Conservation (phyloP, 1,140 invertebrate genomes). For the Adoxophyes honmai region DNA sequence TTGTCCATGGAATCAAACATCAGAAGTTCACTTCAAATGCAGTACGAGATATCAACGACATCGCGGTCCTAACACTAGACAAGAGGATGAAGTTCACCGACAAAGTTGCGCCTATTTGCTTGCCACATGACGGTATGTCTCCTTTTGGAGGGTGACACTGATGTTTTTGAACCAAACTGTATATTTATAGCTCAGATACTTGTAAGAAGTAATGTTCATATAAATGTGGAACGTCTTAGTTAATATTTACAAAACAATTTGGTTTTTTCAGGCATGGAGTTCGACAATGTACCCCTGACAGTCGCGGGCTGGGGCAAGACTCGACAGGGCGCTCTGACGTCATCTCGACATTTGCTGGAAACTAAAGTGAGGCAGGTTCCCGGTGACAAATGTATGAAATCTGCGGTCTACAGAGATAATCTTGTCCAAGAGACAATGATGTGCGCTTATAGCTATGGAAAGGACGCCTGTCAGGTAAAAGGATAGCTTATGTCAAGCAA, state of each 20-base stretch:
- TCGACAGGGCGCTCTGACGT: slow-evolving; percentile 59
- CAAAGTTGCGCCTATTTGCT: slow-evolving; percentile 76
- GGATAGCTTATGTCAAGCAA: neutral
- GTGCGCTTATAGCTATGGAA: slow-evolving; percentile 73
- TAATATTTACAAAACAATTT: no score
- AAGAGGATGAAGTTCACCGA: slow-evolving; percentile 54
- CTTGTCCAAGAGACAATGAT: slow-evolving; percentile 66
- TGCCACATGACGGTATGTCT: slow-evolving; percentile 74
- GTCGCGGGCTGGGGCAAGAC: slow-evolving; percentile 69
- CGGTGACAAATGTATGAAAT: slow-evolving; percentile 42
- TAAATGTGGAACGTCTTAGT: no score
- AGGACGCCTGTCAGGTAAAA: slow-evolving; percentile 77
- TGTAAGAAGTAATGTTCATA: no score
- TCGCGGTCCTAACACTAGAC: slow-evolving; percentile 73
- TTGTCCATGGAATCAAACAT: slow-evolving; percentile 54
- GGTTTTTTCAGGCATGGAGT: slow-evolving; percentile 47
- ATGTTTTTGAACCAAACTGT: no score
- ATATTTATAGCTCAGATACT: no score
- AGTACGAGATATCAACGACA: slow-evolving; percentile 71
- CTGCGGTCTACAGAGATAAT: slow-evolving; percentile 56
- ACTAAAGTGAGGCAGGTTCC: slow-evolving; percentile 58
- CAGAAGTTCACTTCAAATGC: slow-evolving; percentile 64
- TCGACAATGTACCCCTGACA: slow-evolving; percentile 41
- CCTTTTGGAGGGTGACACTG: no score
- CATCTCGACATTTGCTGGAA: slow-evolving; percentile 62